Percentiles rank a stretch among this genome's conserved stretches.
phyloP scores from a whole-genome alignment of 2,113 vertebrate genomes.

The Mobula hypostoma region DNA sequence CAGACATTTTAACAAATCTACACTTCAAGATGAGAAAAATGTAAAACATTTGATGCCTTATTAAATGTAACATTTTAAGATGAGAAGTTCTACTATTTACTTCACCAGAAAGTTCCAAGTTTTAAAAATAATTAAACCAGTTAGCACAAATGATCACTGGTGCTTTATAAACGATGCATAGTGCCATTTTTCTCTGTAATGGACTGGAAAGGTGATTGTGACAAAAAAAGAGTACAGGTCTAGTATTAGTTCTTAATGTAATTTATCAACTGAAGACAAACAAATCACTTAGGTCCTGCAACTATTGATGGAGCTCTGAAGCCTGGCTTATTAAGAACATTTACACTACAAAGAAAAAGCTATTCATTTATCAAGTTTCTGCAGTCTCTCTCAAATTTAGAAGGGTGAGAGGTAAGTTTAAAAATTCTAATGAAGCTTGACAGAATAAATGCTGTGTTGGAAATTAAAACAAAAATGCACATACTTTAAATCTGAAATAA shows the following conservation, averaged over 20 bases:
- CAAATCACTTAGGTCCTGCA: neutral
- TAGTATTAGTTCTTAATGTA: neutral
- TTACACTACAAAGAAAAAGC: neutral
- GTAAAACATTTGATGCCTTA: too few relatives aligned
- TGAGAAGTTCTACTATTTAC: neutral
- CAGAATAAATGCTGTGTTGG: too few relatives aligned
- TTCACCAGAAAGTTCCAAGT: neutral
- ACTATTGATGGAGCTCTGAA: neutral
- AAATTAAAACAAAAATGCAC: too few relatives aligned
- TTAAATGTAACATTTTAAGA: too few relatives aligned
- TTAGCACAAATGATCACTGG: neutral
- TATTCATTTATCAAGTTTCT: neutral
- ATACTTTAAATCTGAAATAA: too few relatives aligned
- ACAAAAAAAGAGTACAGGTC: neutral
- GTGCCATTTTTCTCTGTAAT: neutral
- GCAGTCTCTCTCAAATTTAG: neutral
- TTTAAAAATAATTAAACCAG: neutral
- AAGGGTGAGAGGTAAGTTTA: too few relatives aligned
- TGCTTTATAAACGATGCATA: neutral
- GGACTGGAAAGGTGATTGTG: neutral
- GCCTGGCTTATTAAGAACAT: neutral
- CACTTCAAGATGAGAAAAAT: neutral
- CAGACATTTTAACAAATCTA: neutral
- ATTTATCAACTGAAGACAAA: neutral
- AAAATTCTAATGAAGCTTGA: too few relatives aligned